Evolutionary conservation across 2,113 vertebrate species (phyloP), one percentile per base, ranked within the genome.

Genomic region (Agelaius phoeniceus): DNA sequence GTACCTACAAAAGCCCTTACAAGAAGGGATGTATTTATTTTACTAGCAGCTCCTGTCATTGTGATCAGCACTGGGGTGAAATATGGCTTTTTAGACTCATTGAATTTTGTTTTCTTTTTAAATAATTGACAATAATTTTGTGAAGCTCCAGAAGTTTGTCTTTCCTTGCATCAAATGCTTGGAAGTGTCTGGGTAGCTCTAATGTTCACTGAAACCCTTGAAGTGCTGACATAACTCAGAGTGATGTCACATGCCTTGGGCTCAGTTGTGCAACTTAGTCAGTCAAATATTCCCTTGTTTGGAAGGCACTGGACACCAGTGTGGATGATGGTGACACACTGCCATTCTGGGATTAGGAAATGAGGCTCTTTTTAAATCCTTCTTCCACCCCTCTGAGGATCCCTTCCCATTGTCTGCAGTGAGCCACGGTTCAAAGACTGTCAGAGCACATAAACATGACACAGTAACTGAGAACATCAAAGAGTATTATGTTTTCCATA

Each of bases 391-490:
- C 54, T 89, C 62, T 12, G 46, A 87, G 86, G 69, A 93, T 89
- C 22, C 66, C 15, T 96, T 91, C 84, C 92, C 46, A 95, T 90
- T 93, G 90, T 96, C 96, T 96, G 94, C 76, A 39, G 76, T 8
- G 61, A 88, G 79, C 55, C 1, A 15, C 18, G 9, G 90, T 92
- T 95, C 95, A 94, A 96, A 94, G 83, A 73, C 92, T 97, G 92
- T 94, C 96, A 96, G 88, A 97, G 94, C 92, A 73, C 73, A 74
- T 96, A 96, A 97, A 96, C 96, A 96, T 96, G 94, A 96, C 94
- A 92, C 84, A 93, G 94, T 92, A 96, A 94, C 92, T 96, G 96
- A 92, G 90, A 94, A 96, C 94, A 96, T 96, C 96, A 96, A 96
- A 97, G 85, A 72, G 74, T 79, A 94, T 96, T 96, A 96, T 96